Conservation (phyloP, 53 echinoderm and acorn worm species). For the Holothuria scabra region DNA sequence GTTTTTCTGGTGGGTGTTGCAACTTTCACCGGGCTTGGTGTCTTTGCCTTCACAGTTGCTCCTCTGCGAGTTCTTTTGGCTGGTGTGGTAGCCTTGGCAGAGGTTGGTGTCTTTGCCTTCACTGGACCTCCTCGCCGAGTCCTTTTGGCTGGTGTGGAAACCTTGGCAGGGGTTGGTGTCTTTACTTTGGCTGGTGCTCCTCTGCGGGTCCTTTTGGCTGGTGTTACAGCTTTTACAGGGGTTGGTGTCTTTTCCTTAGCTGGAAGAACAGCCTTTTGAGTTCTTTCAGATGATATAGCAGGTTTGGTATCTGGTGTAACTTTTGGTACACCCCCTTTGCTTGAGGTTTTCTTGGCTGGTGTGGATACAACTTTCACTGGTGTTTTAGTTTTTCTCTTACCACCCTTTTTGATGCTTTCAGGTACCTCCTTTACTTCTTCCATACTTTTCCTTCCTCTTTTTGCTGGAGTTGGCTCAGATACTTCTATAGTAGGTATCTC, state of each 20-base stretch:
- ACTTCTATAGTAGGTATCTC: not conserved
- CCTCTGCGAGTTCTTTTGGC: slow-evolving; percentile 35
- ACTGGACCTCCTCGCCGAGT: slow-evolving; percentile 24
- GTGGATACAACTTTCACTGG: slow-evolving; percentile 52
- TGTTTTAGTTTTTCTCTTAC: slow-evolving; percentile 28
- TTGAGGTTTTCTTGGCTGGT: slow-evolving; percentile 46
- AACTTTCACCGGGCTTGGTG: not conserved
- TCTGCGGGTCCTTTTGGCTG: slow-evolving; percentile 48
- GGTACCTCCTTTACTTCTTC: not conserved
- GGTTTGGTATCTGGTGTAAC: slow-evolving; percentile 39
- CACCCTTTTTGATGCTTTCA: not conserved
- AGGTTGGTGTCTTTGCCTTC: slow-evolving; percentile 49
- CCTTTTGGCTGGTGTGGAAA: slow-evolving; percentile 10
- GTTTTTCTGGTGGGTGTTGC: slow-evolving; percentile 62
- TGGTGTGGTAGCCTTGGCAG: slow-evolving; percentile 37
- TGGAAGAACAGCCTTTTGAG: not conserved
- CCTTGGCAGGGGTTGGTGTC: slow-evolving; percentile 14
- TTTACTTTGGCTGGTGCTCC: slow-evolving; percentile 26
- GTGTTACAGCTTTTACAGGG: slow-evolving; percentile 56
- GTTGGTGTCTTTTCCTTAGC: slow-evolving; percentile 51
- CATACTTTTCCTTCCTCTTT: not conserved
- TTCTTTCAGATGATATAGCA: slow-evolving; percentile 21
- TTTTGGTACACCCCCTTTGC: slow-evolving; percentile 44
- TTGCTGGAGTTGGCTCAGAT: slow-evolving; percentile 1
- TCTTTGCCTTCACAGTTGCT: slow-evolving; percentile 20